Base-by-base conservation (phyloP, 2,797 vertebrate genomes). In the Melanotaenia trifasciata region DNA sequence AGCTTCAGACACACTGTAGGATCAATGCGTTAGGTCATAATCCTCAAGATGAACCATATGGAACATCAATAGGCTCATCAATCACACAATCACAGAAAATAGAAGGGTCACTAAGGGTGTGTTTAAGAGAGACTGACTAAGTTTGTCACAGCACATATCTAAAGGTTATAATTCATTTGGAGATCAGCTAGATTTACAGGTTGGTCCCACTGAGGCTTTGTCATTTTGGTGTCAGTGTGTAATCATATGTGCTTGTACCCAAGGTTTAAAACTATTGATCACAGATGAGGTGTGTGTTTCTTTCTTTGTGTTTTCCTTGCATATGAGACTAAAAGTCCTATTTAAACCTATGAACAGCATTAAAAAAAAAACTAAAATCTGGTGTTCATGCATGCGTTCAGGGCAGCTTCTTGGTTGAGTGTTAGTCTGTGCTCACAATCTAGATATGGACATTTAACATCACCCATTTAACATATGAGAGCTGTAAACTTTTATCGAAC, bases 61-160 rank as follows among this genome's bases (percentile, higher is more conserved):
- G 84, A 83, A 90, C 85, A 90, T 90, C 87, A 87, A 87, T 89
- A 85, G 53, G 45, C 80, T 89, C 85, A 92, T 92, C 85, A 88
- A 89, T 93, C 87, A 87, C 76, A 80, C 81, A 80, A 83, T 86
- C 87, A 83, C 16, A 72, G 58, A 79, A 79, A 87, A 85, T 76
- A 79, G 77, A 82, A 86, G 79, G 79, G 77, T 87, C 76, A 79
- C 67, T 69, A 18, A 7, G 53, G 30, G 18, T 56, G 51, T 56
- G 36, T 20, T 22, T n/a, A n/a, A 22, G 3, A 13, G 20, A 24
- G 56, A 66, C 0, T 2, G 9, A 56, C 6, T 32, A 50, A 61
- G 57, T 63, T 72, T 51, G 50, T 58, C 35, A 54, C 58, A 77
- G 59, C 67, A 81, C 58, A 78, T 74, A 80, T 89, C 78, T 68